Evolutionary conservation across 2,113 vertebrate genomes (phyloP).

Genomic region (Mormoops blainvillei): DNA sequence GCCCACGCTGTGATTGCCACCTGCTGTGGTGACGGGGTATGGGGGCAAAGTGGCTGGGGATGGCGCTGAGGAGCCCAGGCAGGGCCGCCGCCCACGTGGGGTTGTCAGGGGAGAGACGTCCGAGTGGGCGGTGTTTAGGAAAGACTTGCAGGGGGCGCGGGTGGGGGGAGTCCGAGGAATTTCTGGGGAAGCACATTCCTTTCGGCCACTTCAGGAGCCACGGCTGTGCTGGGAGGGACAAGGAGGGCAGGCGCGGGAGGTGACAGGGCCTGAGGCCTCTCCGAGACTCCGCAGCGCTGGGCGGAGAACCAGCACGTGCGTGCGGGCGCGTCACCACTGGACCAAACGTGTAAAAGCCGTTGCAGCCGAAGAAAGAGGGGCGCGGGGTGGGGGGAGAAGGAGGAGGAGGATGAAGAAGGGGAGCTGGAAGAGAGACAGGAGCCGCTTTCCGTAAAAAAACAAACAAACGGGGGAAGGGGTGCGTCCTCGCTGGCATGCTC

Average conservation of each 20-base stretch:
- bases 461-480: too few relatives aligned
- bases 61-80: background rate
- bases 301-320: too few relatives aligned
- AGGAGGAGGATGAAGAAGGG: fast-evolving
- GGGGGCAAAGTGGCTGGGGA: background rate
- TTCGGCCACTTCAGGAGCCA: background rate
- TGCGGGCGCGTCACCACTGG: background rate
- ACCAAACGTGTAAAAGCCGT: background rate
- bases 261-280: too few relatives aligned
- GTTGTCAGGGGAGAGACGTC: fast-evolving
- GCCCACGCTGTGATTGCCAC: too few relatives aligned
- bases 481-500: too few relatives aligned
- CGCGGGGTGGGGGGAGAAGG: too few relatives aligned
- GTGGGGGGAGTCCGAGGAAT: background rate
- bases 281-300: too few relatives aligned
- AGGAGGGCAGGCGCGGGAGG: background rate
- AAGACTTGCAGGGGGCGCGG: background rate
- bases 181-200: background rate
- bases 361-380: background rate
- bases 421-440: background rate
- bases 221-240: background rate
- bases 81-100: background rate
- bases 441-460: too few relatives aligned
- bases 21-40: too few relatives aligned
- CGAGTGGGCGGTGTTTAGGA: background rate